Conservation (phyloP, 2,888 invertebrate genomes). For the Tinea semifulvella region DNA sequence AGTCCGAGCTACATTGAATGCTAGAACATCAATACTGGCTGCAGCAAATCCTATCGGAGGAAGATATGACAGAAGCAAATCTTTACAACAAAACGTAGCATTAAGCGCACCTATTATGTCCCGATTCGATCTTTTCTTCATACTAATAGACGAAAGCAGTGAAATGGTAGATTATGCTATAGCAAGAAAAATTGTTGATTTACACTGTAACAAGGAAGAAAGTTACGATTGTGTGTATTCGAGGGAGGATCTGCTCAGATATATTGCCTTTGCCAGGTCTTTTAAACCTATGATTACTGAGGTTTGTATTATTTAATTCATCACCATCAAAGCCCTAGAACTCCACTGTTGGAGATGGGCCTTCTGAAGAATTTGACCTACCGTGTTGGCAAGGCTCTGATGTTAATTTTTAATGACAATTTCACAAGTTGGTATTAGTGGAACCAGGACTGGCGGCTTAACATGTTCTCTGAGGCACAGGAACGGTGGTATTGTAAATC, state of each 20-base stretch:
- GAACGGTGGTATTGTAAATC: no score
- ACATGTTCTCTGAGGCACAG: no score
- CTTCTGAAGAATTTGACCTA: no score
- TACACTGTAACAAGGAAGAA: conserved; percentile 88
- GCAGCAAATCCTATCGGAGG: conserved; percentile 99
- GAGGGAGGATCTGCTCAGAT: conserved; percentile 89
- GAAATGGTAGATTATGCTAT: conserved; percentile 95
- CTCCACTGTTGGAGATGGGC: no score
- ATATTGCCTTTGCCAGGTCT: conserved; percentile 95
- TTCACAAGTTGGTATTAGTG: no score
- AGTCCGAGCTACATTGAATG: conserved; percentile 96
- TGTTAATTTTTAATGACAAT: not conserved
- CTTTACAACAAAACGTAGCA: conserved; percentile 92
- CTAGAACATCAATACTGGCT: conserved; percentile 95
- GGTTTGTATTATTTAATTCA: conserved; percentile 60
- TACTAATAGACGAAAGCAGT: conserved; percentile 93
- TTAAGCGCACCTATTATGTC: conserved; percentile 98
- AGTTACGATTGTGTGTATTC: conserved; percentile 83
- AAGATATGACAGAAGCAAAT: conserved; percentile 92
- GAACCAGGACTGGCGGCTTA: no score
- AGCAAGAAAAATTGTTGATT: conserved; percentile 92
- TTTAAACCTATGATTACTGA: conserved; percentile 90
- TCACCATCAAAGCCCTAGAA: no score
- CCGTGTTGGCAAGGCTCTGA: not conserved
- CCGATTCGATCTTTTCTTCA: conserved; percentile 97